A percentile compares a stretch with the other conserved stretches of the same genome.
Evolutionary conservation across 2,797 vertebrate species (phyloP).

Genomic region (Pelodytes ibericus): DNA sequence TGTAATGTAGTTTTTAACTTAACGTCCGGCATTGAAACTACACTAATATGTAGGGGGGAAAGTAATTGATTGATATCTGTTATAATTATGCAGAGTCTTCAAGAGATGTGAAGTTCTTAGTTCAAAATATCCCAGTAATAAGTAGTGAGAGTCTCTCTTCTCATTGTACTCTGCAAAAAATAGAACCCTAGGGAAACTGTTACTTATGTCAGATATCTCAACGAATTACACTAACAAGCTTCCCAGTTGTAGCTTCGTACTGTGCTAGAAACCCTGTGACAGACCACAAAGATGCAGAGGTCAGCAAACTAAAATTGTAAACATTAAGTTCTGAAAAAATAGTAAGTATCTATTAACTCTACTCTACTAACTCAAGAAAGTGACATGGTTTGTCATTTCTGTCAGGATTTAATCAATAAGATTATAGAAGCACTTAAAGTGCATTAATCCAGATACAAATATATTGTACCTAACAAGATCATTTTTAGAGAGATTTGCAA

Average conservation of each 20-base stretch:
- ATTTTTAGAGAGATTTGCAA: too few relatives aligned
- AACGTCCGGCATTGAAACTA: too few relatives aligned
- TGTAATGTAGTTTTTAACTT: too few relatives aligned
- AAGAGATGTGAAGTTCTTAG: background rate
- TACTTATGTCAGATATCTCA: conserved; percentile 47
- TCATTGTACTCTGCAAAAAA: conserved; percentile 14
- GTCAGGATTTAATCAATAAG: conserved; percentile 22
- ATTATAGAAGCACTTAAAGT: too few relatives aligned
- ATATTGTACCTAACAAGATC: too few relatives aligned
- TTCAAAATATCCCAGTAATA: conserved; percentile 19
- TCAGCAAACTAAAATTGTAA: conserved; percentile 55
- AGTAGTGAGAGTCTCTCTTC: conserved; percentile 22
- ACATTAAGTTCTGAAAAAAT: conserved; percentile 31
- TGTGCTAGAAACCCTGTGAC: conserved; percentile 33
- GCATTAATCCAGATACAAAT: too few relatives aligned
- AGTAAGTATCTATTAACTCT: conserved; percentile 47
- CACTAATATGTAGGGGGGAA: too few relatives aligned
- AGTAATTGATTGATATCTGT: background rate
- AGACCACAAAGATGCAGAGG: conserved; percentile 47
- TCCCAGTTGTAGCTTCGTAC: conserved; percentile 26
- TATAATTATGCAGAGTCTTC: background rate
- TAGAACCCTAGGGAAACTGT: conserved; percentile 24
- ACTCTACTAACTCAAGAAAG: too few relatives aligned
- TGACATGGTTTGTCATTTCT: too few relatives aligned
- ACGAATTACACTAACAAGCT: conserved; percentile 54